Percentiles rank a stretch among this genome's conserved stretches.
Evolutionary conservation across 2,113 vertebrate genomes (phyloP).

Genomic region (Atractosteus spatula): DNA sequence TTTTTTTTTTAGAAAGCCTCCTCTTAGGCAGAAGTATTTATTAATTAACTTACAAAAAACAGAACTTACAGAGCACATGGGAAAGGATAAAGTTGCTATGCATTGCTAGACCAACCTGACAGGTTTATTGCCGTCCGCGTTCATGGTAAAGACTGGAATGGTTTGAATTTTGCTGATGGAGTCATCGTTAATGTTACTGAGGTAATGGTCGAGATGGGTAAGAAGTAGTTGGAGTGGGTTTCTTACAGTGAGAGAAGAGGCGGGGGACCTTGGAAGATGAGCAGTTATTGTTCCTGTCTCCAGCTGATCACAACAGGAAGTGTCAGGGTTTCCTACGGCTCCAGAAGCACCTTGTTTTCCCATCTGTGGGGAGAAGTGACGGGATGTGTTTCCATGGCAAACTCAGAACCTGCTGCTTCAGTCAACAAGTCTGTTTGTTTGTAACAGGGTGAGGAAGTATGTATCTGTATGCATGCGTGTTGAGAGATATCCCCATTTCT

Average conservation of each 20-base stretch:
- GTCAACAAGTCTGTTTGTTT: conserved; percentile 12
- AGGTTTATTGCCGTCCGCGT: background rate
- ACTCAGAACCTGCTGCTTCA: conserved; percentile 28
- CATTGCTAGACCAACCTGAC: too few relatives aligned
- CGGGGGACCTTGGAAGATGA: background rate
- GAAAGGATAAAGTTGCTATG: too few relatives aligned
- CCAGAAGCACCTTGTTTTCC: conserved; percentile 31
- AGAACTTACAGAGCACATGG: too few relatives aligned
- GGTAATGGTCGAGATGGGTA: background rate
- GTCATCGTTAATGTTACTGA: background rate
- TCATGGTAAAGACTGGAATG: conserved; percentile 28
- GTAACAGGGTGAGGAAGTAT: conserved; percentile 7
- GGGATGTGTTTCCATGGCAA: conserved; percentile 61
- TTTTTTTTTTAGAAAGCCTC: too few relatives aligned
- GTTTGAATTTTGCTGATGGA: background rate
- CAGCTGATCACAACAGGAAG: conserved; percentile 19
- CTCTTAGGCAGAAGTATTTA: too few relatives aligned
- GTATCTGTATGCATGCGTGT: conserved; percentile 4
- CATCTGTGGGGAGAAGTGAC: conserved; percentile 44
- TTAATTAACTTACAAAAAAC: too few relatives aligned
- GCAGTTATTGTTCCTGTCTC: background rate
- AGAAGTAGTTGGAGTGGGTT: background rate
- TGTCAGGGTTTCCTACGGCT: conserved; percentile 20
- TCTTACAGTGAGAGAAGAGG: background rate
- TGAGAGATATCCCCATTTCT: background rate